These are phyloP conservation scores for Sitobion miscanthi DNA, from an alignment of 1,140 invertebrate species.

Conservation along the genomic window DNA sequence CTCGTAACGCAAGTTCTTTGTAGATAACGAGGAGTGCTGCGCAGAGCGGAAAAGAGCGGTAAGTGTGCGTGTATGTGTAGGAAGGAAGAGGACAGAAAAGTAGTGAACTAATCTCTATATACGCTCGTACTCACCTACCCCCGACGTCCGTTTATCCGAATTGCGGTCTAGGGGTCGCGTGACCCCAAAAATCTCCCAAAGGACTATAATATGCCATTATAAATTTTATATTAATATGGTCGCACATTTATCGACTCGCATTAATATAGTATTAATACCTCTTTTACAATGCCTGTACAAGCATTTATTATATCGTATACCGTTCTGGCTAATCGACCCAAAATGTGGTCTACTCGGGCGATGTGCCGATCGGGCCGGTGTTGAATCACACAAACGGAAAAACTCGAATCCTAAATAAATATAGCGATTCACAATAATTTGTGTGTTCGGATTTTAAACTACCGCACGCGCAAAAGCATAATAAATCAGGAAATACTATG, in stretches of 20 bases:
- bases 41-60: not conserved
- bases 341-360: too few species aligned
- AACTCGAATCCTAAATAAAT: too few species aligned
- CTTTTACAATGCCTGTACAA: not conserved
- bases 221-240: not conserved
- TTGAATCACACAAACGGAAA: too few species aligned
- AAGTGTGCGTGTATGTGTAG: not conserved
- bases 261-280: not conserved
- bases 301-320: not conserved
- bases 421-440: too few species aligned
- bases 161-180: constrained; percentile 16
- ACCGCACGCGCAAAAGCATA: too few species aligned
- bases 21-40: constrained; percentile 8
- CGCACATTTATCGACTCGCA: not conserved
- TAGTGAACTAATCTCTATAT: constrained; percentile 21
- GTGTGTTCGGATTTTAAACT: too few species aligned
- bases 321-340: too few species aligned
- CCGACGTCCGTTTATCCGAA: too few species aligned
- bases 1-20: not conserved
- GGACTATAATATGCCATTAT: not conserved
- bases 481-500: too few species aligned
- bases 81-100: not conserved
- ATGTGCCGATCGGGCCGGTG: too few species aligned
- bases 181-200: constrained; percentile 14
- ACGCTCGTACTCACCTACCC: not conserved